phyloP scores from a whole-genome alignment of 2,888 invertebrate species.

The Brachylomia viminalis region DNA sequence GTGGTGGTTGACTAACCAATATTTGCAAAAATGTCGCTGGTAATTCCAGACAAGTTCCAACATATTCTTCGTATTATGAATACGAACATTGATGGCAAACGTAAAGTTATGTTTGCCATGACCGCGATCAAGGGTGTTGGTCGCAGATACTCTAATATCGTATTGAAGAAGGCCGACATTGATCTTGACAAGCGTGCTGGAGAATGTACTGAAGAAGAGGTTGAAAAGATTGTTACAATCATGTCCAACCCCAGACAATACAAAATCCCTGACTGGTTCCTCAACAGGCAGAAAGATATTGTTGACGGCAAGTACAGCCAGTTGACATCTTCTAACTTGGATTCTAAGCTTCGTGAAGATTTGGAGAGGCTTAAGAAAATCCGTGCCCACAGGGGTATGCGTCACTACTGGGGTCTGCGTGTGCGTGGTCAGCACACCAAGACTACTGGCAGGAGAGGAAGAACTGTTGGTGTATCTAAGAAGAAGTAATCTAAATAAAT shows the following conservation, averaged over 20 bases:
- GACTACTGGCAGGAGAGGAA: conserved; percentile 99
- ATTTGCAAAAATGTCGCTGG: conserved; percentile 93
- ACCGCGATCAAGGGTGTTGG: conserved; percentile 99
- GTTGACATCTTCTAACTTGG: conserved; percentile 97
- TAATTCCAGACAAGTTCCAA: conserved; percentile 99
- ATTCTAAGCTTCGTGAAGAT: conserved; percentile 99
- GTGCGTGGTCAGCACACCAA: conserved; percentile 99
- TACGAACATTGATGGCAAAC: conserved; percentile 99
- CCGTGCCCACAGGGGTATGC: conserved; percentile 99
- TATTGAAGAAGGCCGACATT: conserved; percentile 99
- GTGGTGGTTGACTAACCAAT: conserved; percentile 74
- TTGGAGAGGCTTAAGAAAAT: conserved; percentile 99
- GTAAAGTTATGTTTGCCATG: conserved; percentile 99
- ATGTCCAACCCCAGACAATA: conserved; percentile 99
- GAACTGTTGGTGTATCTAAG: conserved; percentile 99
- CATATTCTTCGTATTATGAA: conserved; percentile 99
- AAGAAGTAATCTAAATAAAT: conserved; percentile 96
- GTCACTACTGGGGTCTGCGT: conserved; percentile 99
- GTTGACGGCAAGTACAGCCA: conserved; percentile 99
- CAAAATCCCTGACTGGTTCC: conserved; percentile 99
- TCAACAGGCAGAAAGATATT: conserved; percentile 99
- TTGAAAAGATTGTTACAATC: conserved; percentile 99
- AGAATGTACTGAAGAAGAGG: conserved; percentile 99
- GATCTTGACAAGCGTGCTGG: conserved; percentile 99
- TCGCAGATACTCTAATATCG: conserved; percentile 98